phyloP scores from a whole-genome alignment of 2,797 vertebrate genomes.

The Anas bernieri region DNA sequence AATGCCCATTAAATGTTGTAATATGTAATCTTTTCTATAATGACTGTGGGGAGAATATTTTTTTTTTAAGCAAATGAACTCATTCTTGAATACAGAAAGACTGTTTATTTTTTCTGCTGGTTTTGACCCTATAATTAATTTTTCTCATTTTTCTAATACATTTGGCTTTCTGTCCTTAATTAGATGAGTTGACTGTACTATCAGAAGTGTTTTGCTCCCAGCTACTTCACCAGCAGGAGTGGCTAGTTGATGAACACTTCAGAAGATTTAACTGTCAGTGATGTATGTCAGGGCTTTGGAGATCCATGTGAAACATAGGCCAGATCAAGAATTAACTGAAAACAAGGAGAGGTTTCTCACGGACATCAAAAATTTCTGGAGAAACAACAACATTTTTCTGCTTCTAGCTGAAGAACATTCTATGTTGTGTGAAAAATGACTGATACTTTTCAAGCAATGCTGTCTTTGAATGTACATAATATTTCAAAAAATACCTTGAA shows the following conservation, averaged over 20 bases:
- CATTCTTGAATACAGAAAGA: not conserved
- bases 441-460: not conserved
- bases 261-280: not conserved
- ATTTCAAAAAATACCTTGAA: conserved; percentile 41
- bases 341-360: not conserved
- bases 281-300: not conserved
- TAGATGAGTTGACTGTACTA: not conserved
- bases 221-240: not conserved
- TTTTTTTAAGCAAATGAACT: not conserved
- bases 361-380: not conserved
- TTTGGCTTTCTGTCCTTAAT: not conserved
- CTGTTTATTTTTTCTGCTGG: not conserved
- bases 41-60: not conserved
- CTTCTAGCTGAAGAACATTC: conserved; percentile 18
- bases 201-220: not conserved
- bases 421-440: not conserved
- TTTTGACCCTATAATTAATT: not conserved
- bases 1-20: not conserved
- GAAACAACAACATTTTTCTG: not conserved
- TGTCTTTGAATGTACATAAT: not conserved
- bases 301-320: not conserved
- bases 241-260: not conserved
- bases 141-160: not conserved
- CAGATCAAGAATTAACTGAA: not conserved
- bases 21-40: not conserved